A percentile compares a stretch with the other conserved stretches of the same genome.
Evolutionary conservation across 2,113 vertebrate species (phyloP).

Genomic region (Prionailurus viverrinus): DNA sequence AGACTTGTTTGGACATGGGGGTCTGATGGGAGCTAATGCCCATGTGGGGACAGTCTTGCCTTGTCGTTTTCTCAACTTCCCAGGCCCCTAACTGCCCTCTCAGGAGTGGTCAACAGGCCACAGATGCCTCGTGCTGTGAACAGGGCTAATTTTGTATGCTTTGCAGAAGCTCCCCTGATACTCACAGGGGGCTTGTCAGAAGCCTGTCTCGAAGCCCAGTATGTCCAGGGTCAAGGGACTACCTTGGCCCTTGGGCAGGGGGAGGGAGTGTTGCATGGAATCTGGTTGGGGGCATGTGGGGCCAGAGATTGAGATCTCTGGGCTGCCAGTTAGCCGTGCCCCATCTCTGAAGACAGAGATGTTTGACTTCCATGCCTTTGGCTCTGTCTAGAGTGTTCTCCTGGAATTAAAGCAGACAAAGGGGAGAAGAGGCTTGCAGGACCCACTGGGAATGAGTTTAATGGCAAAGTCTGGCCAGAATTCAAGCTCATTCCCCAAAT

Average conservation of each 20-base stretch:
- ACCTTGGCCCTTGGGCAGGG: background rate
- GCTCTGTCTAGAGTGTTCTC: background rate
- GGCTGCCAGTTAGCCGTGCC: background rate
- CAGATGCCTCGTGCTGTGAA: background rate
- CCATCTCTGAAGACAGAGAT: background rate
- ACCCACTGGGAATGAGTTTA: background rate
- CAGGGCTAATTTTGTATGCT: background rate
- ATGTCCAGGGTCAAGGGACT: background rate
- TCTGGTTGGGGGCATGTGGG: background rate
- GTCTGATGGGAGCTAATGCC: background rate
- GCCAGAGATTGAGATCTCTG: background rate
- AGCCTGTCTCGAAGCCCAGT: background rate
- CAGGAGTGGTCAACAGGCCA: background rate
- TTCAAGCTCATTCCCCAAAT: background rate
- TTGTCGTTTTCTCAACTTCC: background rate
- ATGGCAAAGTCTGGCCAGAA: background rate
- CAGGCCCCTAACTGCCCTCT: background rate
- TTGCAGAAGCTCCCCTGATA: background rate
- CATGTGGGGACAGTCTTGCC: background rate
- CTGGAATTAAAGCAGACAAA: background rate
- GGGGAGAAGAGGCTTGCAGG: background rate
- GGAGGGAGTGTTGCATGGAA: fast-evolving
- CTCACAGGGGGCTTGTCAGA: background rate
- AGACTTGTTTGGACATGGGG: background rate
- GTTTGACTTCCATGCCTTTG: background rate